A percentile compares a stretch with the other conserved stretches of the same genome.
Conservation (phyloP, 2,888 invertebrate species). For the Xestia ashworthii region DNA sequence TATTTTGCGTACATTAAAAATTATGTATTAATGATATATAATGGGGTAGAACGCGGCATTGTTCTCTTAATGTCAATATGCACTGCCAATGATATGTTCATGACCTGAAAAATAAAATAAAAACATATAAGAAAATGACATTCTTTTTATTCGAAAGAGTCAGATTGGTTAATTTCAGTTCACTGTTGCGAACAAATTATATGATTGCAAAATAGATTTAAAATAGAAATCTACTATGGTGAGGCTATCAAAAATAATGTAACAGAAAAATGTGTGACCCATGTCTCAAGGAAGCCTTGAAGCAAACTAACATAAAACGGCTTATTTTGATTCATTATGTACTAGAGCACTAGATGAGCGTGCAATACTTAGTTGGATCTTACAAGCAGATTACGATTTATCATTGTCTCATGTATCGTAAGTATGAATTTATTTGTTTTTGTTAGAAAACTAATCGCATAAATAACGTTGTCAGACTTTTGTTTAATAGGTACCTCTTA, state of each 20-base stretch:
- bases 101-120: constrained; percentile 4
- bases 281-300: background rate
- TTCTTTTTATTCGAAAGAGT: background rate
- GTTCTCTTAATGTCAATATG: background rate
- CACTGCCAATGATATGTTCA: constrained; percentile 3
- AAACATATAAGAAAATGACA: background rate
- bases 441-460: background rate
- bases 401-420: background rate
- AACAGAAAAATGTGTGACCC: too few relatives aligned
- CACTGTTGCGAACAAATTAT: background rate
- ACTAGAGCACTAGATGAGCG: background rate
- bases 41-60: constrained; percentile 4
- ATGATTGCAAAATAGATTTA: background rate
- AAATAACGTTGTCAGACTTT: background rate
- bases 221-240: background rate
- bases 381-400: background rate
- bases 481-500: background rate
- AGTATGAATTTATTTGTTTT: background rate
- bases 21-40: too few relatives aligned
- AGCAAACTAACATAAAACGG: background rate
- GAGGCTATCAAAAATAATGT: background rate
- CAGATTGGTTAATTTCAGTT: background rate
- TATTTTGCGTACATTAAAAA: too few relatives aligned
- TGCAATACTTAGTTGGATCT: background rate
- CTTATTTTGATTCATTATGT: background rate